Percentiles rank a stretch among this genome's conserved stretches.
Conservation (phyloP, 2,113 vertebrate species). For the Fulmarus glacialis region DNA sequence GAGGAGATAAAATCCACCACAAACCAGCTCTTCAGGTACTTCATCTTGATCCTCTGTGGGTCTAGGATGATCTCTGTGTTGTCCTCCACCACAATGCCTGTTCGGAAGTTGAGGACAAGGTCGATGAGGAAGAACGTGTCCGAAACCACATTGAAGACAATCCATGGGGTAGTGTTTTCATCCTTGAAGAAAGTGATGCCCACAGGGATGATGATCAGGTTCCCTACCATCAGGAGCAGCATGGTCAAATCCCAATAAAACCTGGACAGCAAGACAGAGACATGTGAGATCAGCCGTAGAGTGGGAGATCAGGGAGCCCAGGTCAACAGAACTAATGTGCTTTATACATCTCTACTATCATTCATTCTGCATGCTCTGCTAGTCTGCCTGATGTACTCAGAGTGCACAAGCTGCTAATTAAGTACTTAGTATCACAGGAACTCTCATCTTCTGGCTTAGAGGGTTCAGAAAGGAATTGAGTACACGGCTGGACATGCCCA, state of each 20-base stretch:
- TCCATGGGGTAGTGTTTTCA: slow-evolving; percentile 97
- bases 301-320: neutral
- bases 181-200: slow-evolving; percentile 99
- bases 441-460: neutral
- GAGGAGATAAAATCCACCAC: slow-evolving; percentile 99
- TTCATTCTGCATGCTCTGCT: neutral
- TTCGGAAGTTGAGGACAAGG: slow-evolving; percentile 98
- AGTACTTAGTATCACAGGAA: neutral
- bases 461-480: neutral
- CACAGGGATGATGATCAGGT: slow-evolving; percentile 98
- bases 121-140: slow-evolving; percentile 99
- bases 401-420: neutral
- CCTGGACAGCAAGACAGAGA: slow-evolving; percentile 79
- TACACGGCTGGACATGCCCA: neutral
- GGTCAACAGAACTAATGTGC: neutral
- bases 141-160: slow-evolving; percentile 97
- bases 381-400: neutral
- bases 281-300: slow-evolving; percentile 1
- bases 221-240: slow-evolving; percentile 98
- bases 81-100: slow-evolving; percentile 97
- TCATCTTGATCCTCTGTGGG: slow-evolving; percentile 96
- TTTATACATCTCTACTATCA: neutral
- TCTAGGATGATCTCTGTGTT: slow-evolving; percentile 99
- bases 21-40: slow-evolving; percentile 98
- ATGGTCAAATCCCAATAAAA: slow-evolving; percentile 99